phyloP scores from a whole-genome alignment of 2,797 vertebrate species.

The Gambusia yucatana region DNA sequence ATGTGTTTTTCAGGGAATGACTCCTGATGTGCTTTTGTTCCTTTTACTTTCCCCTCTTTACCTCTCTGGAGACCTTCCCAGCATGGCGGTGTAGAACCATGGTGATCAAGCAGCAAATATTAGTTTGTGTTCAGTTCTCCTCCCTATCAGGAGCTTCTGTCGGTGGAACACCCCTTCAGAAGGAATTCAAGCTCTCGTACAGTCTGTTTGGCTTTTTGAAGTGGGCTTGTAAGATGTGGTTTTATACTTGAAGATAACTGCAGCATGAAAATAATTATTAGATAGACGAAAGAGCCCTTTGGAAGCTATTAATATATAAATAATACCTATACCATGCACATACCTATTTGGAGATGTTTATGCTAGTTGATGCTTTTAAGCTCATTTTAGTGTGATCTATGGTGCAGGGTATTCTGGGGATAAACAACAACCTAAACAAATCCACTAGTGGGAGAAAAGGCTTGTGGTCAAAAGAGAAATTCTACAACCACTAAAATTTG shows the following conservation, averaged over 20 bases:
- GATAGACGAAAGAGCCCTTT: neutral
- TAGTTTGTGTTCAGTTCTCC: neutral
- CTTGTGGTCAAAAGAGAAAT: too few relatives aligned
- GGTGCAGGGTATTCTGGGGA: too few relatives aligned
- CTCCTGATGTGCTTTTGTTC: conserved; percentile 1
- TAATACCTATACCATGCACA: neutral
- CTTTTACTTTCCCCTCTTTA: neutral
- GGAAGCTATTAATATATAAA: neutral
- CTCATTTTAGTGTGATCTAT: neutral
- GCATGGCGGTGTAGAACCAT: neutral
- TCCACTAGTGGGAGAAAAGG: too few relatives aligned
- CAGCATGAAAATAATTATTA: neutral
- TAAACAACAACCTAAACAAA: too few relatives aligned
- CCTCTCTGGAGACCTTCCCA: neutral
- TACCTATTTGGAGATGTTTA: neutral
- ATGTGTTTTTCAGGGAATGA: neutral
- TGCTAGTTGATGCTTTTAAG: neutral
- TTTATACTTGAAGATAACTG: neutral
- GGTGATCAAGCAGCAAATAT: neutral
- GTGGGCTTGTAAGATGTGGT: neutral
- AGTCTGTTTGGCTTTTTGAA: neutral
- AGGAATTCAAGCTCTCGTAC: neutral
- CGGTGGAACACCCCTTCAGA: neutral
- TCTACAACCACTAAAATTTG: too few relatives aligned
- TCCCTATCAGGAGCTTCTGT: neutral